Percentiles rank a stretch among this genome's conserved stretches.
Conservation (phyloP, 2,797 vertebrate genomes). For the Sebastes umbrosus region DNA sequence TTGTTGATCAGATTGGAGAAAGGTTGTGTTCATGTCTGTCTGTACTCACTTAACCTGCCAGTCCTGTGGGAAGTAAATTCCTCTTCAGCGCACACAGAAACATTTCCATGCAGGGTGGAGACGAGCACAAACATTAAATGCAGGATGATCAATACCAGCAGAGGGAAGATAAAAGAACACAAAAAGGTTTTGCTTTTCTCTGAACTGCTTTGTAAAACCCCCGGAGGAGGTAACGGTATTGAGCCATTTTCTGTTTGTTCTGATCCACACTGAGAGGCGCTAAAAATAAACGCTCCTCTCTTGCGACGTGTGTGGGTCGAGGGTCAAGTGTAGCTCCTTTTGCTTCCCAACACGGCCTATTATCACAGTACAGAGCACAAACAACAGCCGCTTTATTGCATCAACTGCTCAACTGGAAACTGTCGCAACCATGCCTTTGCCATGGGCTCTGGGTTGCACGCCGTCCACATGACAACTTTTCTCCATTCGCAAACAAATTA, state of each 20-base stretch:
- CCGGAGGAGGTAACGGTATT: constrained; percentile 54
- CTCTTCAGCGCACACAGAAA: constrained; percentile 24
- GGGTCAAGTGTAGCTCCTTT: constrained; percentile 69
- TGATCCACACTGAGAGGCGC: constrained; percentile 39
- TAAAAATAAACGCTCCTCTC: constrained; percentile 67
- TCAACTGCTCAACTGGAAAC: constrained; percentile 57
- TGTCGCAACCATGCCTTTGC: constrained; percentile 5
- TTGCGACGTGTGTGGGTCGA: constrained; percentile 48
- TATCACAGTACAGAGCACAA: constrained; percentile 67
- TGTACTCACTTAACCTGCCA: constrained; percentile 16
- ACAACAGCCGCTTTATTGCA: constrained; percentile 50
- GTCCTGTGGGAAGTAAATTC: constrained; percentile 40
- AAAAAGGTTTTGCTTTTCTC: constrained; percentile 65
- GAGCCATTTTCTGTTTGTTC: constrained; percentile 66
- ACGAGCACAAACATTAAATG: constrained; percentile 23
- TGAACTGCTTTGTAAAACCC: constrained; percentile 50
- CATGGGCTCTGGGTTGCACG: constrained; percentile 10
- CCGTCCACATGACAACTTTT: constrained; percentile 6
- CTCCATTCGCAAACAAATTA: constrained; percentile 10
- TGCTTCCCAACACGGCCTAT: constrained; percentile 55
- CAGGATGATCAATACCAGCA: constrained; percentile 55
- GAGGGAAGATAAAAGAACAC: constrained; percentile 50
- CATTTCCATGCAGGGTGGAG: constrained; percentile 22
- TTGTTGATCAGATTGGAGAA: neutral
- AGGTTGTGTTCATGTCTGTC: neutral